Conservation (phyloP, 2,113 vertebrate species). For the Eudyptes chrysolophus region DNA sequence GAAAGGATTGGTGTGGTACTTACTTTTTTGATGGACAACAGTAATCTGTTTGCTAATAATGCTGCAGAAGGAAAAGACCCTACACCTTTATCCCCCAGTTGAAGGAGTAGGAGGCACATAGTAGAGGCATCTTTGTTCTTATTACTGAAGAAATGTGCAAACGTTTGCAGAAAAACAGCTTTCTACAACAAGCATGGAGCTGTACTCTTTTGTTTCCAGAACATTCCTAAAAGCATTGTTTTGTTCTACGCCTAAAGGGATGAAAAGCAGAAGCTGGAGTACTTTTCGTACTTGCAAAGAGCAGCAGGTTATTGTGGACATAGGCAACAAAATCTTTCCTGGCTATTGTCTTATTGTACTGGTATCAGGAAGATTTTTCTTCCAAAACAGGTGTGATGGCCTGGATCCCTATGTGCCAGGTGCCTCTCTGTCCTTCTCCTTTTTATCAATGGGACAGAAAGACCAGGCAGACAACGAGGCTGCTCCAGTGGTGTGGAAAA, state of each 20-base stretch:
- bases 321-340: not conserved
- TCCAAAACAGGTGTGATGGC: not conserved
- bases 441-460: not conserved
- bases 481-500: not conserved
- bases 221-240: not conserved
- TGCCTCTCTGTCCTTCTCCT: not conserved
- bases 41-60: not conserved
- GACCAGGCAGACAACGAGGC: not conserved
- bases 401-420: not conserved
- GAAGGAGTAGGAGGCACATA: not conserved
- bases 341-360: not conserved
- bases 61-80: not conserved
- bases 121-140: not conserved
- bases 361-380: not conserved
- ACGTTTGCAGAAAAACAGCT: not conserved
- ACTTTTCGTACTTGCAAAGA: not conserved
- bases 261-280: not conserved
- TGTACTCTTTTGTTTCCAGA: not conserved
- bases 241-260: not conserved
- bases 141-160: not conserved
- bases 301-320: not conserved
- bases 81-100: not conserved
- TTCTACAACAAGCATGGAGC: not conserved
- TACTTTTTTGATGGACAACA: not conserved
- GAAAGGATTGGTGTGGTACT: not conserved